A percentile compares a stretch with the other conserved stretches of the same genome.
These are phyloP conservation scores for Acleris holmiana DNA, from an alignment of 2,888 invertebrate species.

Conservation along the genomic window DNA sequence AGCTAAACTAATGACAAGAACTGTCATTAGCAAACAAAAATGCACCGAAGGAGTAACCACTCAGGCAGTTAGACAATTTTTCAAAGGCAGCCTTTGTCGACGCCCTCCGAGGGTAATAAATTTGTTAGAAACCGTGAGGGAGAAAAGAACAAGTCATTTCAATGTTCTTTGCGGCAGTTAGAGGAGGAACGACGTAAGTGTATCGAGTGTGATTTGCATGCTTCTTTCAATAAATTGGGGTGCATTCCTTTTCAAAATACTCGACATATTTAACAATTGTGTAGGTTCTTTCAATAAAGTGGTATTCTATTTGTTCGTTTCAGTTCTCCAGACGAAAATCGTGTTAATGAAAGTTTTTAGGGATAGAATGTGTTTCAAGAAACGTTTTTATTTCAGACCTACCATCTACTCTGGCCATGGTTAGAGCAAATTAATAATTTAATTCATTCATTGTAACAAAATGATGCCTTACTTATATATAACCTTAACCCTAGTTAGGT, in stretches of 20 bases:
- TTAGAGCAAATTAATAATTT: no score
- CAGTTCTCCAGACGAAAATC: no score
- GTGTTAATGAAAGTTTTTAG: no score
- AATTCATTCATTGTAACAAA: no score
- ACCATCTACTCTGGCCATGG: no score
- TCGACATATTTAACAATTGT: no score
- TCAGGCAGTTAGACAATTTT: slow-evolving; percentile 24
- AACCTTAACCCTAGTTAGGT: no score
- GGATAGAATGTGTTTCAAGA: no score
- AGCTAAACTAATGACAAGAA: slow-evolving; percentile 34
- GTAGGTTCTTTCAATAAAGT: no score
- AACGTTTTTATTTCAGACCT: no score
- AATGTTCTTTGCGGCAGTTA: slow-evolving; percentile 31
- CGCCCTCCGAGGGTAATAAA: slow-evolving; percentile 52
- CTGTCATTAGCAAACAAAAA: slow-evolving; percentile 32
- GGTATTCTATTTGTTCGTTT: no score
- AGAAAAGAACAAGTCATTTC: slow-evolving; percentile 67
- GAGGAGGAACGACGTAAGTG: slow-evolving; percentile 32
- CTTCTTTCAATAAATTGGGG: slow-evolving; percentile 3
- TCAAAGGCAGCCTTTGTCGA: slow-evolving; percentile 37
- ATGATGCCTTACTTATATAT: no score
- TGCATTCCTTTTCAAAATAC: neutral
- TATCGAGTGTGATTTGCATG: slow-evolving; percentile 10
- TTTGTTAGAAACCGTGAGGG: slow-evolving; percentile 56
- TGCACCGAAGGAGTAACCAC: slow-evolving; percentile 28